Evolutionary conservation across 2,113 vertebrate species (phyloP), one percentile per base, ranked within the genome.

Genomic region (Oxyruncus cristatus): DNA sequence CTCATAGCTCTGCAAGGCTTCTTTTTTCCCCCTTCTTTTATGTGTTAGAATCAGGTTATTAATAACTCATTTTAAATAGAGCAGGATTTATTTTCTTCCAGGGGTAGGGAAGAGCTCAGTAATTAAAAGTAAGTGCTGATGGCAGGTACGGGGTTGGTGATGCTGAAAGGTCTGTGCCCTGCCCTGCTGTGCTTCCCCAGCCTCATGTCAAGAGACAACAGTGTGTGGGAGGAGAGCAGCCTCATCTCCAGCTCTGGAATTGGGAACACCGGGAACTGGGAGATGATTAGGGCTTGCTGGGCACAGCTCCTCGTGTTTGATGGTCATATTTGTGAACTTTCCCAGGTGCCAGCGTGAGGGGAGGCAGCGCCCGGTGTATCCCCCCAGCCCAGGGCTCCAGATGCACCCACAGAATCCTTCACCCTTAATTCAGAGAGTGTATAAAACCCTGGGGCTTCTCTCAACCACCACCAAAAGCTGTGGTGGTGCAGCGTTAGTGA

Each of bases 31-130:
- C n/a, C 26, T n/a, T 88, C 42, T 78, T 78, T 80, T n/a, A 16
- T 49, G 73, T 62, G 39, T 81, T 85, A 27, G 62, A 80, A 56
- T 44, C n/a, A 65, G 66, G 89, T 95, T 96, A 93, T 94, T 97
- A 96, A 96, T 97, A 96, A 94, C 90, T 49, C 63, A 10, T 93
- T 90, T 92, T 85, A 94, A 96, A 93, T 61, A 92, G 93, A 93
- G 49, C 65, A 90, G 65, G 78, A 62, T 87, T 92, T 41, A 68
- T 71, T 68, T 78, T 44, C 67, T 74, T 72, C 21, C 49, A 41
- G 52, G 30, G 59, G 8, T 44, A 76, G n/a, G 67, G 55, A 94
- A 92, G 81, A 72, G 14, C 59, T 86, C 50, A 9, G 42, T 76
- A 63, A 96, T 93, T 91, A 95, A 68, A 92, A 92, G 79, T 11